Percentiles rank a stretch among this genome's conserved stretches.
Evolutionary conservation across 2,113 vertebrate species (phyloP).

Genomic region (Chunga burmeisteri): DNA sequence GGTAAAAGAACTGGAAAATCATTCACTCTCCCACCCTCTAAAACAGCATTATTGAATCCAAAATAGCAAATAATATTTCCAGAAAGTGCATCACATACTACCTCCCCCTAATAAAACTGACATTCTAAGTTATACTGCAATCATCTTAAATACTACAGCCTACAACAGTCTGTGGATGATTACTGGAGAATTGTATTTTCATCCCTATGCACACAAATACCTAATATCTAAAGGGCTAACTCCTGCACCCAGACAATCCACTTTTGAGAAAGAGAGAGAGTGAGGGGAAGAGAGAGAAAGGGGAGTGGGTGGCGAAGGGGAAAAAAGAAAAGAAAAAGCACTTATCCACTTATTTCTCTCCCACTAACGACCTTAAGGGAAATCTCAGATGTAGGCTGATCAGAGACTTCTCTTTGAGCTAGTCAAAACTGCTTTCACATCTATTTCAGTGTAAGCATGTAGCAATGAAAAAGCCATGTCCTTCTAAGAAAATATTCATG

Average conservation of each 20-base stretch:
- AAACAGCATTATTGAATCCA: not conserved
- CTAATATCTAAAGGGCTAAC: not conserved
- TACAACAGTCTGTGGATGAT: not conserved
- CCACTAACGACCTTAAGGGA: not conserved
- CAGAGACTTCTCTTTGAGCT: slow-evolving; percentile 26
- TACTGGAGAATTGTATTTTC: not conserved
- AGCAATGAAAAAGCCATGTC: not conserved
- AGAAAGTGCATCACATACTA: not conserved
- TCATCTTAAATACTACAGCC: slow-evolving; percentile 20
- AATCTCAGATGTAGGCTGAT: slow-evolving; percentile 46
- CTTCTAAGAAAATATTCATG: slow-evolving; percentile 35
- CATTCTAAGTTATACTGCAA: slow-evolving; percentile 23
- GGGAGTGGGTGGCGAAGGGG: not conserved
- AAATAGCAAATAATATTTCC: slow-evolving; percentile 19
- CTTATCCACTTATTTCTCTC: slow-evolving; percentile 29
- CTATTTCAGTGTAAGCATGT: slow-evolving; percentile 11
- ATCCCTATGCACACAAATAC: not conserved
- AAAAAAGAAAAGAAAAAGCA: not conserved
- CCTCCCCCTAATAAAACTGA: slow-evolving; percentile 1
- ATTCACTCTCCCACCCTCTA: not conserved
- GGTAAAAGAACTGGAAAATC: slow-evolving; percentile 27
- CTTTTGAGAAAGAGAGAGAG: not conserved
- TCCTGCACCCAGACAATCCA: not conserved
- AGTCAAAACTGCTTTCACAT: slow-evolving; percentile 43
- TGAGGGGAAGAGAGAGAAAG: too few relatives aligned